Base-by-base conservation (phyloP, 2,888 invertebrate species). In the Allophyes oxyacanthae region DNA sequence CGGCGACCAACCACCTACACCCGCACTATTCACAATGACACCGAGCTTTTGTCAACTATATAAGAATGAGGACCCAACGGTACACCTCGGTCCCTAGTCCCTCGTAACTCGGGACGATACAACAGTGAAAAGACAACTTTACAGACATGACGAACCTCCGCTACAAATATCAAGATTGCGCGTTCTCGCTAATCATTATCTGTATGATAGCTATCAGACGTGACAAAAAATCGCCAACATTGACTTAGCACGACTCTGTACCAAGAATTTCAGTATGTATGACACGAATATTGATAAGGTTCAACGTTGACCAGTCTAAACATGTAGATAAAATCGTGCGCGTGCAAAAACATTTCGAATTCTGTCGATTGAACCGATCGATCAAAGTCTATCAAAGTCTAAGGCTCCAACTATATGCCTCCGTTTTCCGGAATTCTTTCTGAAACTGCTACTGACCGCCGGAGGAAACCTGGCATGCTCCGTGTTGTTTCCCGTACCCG, bases 11-110 rank as follows among this genome's bases (percentile, higher is more conserved):
- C 85, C 91, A 88, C 88, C 89, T 89, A 90, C 79, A 59, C 74
- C 75, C 78, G 78, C 73, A 64, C 72, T 71, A 73, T 67, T 73
- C 76, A 72, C 60, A 66, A 72, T 65, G 63, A 75, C 69, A 55
- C 73, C 73, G 78, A 72, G 75, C 87, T 85, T 88, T 91, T 89
- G 90, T 91, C 89, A 87, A 85, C 83, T 82, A 55, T 77, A 79
- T 77, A 79, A 79, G 75, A 85, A 85, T 82, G 78, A 76, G 72
- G 69, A 72, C 67, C 69, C 82, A 87, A 88, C 88, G 85, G 87
- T 85, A 87, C 58, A 64, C 50, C 36, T 46, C 43, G 30, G 32
- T 43, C 20, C 20, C 20, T 20, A 32, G 32, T 43, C 20, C 20
- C 20, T 20, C 20, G 20, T 2, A 20, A 62, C 45, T 49, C 40